Evolutionary conservation across 2,797 vertebrate genomes (phyloP), one percentile per base, ranked within the genome.

Genomic region (Hozukius guyotensis): DNA sequence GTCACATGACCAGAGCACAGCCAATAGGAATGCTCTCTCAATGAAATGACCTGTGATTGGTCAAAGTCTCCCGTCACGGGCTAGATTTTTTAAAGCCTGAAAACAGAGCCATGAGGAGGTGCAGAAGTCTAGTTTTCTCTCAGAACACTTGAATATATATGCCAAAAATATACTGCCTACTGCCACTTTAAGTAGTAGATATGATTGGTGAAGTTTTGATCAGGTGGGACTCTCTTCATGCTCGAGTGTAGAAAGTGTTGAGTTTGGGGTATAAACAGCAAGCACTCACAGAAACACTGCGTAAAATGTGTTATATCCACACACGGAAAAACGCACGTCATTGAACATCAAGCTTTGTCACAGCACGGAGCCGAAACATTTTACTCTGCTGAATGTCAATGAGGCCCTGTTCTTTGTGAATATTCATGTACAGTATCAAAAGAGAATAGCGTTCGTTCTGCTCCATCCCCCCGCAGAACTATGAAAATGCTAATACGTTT

Each of bases 371-470:
- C 83, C 59, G 72, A 86, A 85, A 75, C 82, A 71, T 80, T 75
- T 74, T 74, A 74, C 79, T 77, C 65, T 42, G 78, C 11, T 85
- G 77, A 93, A 92, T 92, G 81, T 83, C 86, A 91, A 81, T 71
- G 75, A 90, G 75, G 29, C 36, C 66, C 56, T 56, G 2, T 64
- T 88, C 81, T 89, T 84, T 84, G 75, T 92, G 87, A 92, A 93
- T 92, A 92, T 93, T 84, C 89, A 92, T 91, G 83, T 87, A 81
- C 70, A 74, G 76, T 79, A 90, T 86, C 82, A 89, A 89, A 90
- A 89, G 87, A 83, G 75, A 86, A 82, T 63, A 22, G 62, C 8
- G n/a, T 80, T 84, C 53, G 65, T 85, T 89, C 62, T 74, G 57
- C 59, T 86, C 77, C 22, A 42, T 72, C 81, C 83, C 84, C 84